phyloP scores from a whole-genome alignment of 2,888 invertebrate species.

The Leptura quadrifasciata region DNA sequence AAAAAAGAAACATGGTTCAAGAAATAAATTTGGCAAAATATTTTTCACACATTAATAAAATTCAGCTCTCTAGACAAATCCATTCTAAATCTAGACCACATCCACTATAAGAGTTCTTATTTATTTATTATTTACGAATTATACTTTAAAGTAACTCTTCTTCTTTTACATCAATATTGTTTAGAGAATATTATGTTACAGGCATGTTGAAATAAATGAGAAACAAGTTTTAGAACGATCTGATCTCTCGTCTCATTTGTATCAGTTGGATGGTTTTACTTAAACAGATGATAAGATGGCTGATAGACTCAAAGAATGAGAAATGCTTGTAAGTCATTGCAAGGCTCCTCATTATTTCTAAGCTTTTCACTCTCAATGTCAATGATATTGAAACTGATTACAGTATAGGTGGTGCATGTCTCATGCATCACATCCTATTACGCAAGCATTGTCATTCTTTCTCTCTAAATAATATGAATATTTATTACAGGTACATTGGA shows the following conservation, averaged over 20 bases:
- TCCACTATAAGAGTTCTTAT: no score
- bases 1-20: no score
- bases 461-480: not conserved
- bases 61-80: no score
- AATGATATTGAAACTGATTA: not conserved
- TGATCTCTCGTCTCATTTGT: conserved; percentile 1
- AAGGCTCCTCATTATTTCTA: conserved; percentile 1
- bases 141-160: no score
- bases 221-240: not conserved
- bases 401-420: not conserved
- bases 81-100: no score
- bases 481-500: not conserved
- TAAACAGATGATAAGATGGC: conserved; percentile 7
- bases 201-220: not conserved
- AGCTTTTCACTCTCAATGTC: not conserved
- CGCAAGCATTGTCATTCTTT: not conserved
- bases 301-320: conserved; percentile 7
- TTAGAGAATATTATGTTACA: not conserved
- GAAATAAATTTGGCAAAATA: no score
- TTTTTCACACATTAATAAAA: no score
- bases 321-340: conserved; percentile 1
- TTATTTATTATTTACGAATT: no score
- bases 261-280: conserved; percentile 4
- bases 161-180: not conserved
- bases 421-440: not conserved